Percentiles rank a stretch among this genome's conserved stretches.
phyloP scores from a whole-genome alignment of 2,888 invertebrate species.

The Drosophila phalerata region DNA sequence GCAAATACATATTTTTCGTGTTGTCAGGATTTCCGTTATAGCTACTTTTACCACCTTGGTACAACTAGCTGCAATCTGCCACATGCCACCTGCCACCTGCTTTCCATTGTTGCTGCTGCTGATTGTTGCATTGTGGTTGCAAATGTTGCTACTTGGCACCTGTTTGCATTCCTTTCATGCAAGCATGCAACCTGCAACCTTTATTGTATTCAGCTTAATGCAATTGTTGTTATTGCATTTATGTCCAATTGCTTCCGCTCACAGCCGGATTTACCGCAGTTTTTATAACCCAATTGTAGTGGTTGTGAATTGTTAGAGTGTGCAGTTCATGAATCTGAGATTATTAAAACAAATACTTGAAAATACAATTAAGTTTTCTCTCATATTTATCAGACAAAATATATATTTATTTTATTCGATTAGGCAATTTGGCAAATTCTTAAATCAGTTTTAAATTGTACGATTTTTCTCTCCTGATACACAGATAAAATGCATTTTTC shows the following conservation, averaged over 20 bases:
- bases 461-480: neutral
- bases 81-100: constrained; percentile 15
- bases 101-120: constrained; percentile 25
- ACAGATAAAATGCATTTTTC: no score
- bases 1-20: constrained; percentile 72
- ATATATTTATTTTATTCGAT: no score
- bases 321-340: neutral
- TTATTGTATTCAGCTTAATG: constrained; percentile 64
- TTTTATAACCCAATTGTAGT: constrained; percentile 12
- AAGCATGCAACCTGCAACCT: constrained; percentile 37
- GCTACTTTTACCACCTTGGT: constrained; percentile 22
- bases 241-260: constrained; percentile 71
- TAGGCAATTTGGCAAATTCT: no score
- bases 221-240: constrained; percentile 68
- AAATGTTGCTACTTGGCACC: constrained; percentile 57
- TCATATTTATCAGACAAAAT: neutral
- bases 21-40: constrained; percentile 72
- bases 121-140: constrained; percentile 47
- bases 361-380: neutral
- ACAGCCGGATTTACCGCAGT: constrained; percentile 2
- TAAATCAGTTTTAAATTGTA: no score
- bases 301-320: neutral
- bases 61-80: constrained; percentile 13
- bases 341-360: no score
- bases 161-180: constrained; percentile 58